These are phyloP conservation scores for Arvicanthis niloticus DNA, from an alignment of 2,113 vertebrate genomes.

Conservation along the genomic window DNA sequence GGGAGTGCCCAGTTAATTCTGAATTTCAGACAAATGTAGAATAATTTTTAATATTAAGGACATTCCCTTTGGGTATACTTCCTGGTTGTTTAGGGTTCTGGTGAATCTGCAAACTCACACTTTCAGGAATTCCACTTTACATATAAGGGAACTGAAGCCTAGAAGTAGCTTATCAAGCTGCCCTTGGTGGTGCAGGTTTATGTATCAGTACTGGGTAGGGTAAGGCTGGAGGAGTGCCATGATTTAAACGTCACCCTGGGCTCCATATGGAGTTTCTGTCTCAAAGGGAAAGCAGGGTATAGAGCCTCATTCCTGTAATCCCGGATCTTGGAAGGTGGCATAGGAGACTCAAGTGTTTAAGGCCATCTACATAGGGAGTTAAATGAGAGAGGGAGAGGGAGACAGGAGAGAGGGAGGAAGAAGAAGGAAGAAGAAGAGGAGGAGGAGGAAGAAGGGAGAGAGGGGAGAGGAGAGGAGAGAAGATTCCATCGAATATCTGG, in stretches of 20 bases:
- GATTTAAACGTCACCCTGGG: not conserved
- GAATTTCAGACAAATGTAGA: constrained; percentile 3
- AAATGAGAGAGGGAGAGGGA: too few relatives aligned
- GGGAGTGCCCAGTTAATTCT: not conserved
- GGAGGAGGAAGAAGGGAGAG: accelerated
- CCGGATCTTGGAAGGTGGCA: not conserved
- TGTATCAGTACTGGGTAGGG: not conserved
- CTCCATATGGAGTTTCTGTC: not conserved
- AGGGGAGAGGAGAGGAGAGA: too few relatives aligned
- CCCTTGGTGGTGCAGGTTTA: accelerated
- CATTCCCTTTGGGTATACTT: not conserved
- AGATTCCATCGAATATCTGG: not conserved
- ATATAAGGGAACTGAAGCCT: constrained; percentile 21
- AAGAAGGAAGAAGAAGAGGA: too few relatives aligned
- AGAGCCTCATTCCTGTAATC: not conserved
- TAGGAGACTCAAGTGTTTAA: not conserved
- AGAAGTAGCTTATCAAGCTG: not conserved
- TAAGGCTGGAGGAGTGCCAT: not conserved
- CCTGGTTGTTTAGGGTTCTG: not conserved
- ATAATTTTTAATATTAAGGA: constrained; percentile 3
- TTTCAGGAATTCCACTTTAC: constrained; percentile 45
- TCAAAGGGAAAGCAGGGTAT: not conserved
- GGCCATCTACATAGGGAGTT: not conserved
- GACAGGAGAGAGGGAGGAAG: not conserved
- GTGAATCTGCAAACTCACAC: not conserved